A percentile compares a stretch with the other conserved stretches of the same genome.
Evolutionary conservation across 92 coral and sea anemone species (phyloP).

Genomic region (Epizoanthus stellaris): DNA sequence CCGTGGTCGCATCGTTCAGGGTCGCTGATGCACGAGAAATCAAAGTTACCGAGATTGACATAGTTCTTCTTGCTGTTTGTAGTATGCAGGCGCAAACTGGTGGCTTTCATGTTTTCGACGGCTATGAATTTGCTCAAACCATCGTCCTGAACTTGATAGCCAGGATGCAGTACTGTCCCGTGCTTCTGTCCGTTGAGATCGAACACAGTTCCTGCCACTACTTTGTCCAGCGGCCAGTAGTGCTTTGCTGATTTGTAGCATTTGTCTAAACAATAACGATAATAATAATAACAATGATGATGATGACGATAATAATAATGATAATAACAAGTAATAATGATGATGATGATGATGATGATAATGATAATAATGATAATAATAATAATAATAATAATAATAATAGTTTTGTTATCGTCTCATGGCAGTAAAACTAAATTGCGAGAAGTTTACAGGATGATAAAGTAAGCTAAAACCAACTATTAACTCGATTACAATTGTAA

Average conservation of each 20-base stretch:
- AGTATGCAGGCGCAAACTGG: conserved; percentile 30
- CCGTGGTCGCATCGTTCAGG: conserved; percentile 63
- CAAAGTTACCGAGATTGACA: conserved; percentile 72
- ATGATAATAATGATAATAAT: no score
- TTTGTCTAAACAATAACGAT: conserved; percentile 52
- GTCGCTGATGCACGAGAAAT: conserved; percentile 61
- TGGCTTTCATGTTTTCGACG: conserved; percentile 44
- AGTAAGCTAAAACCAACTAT: no score
- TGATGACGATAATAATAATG: no score
- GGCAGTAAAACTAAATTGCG: no score
- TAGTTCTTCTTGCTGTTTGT: background rate
- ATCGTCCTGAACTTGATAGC: conserved; percentile 7
- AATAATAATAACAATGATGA: background rate
- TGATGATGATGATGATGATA: no score
- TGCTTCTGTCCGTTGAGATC: conserved; percentile 74
- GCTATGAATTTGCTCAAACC: background rate
- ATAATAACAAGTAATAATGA: no score
- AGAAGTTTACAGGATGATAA: no score
- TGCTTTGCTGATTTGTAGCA: conserved; percentile 85
- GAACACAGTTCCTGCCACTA: conserved; percentile 46
- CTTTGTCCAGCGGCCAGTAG: conserved; percentile 90
- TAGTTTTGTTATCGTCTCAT: no score
- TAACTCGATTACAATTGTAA: no score
- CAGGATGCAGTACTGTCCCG: conserved; percentile 45
- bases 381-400: no score